These are phyloP conservation scores for Oscheius sp. DNA, from an alignment of 2,888 invertebrate species.

Conservation along the genomic window DNA sequence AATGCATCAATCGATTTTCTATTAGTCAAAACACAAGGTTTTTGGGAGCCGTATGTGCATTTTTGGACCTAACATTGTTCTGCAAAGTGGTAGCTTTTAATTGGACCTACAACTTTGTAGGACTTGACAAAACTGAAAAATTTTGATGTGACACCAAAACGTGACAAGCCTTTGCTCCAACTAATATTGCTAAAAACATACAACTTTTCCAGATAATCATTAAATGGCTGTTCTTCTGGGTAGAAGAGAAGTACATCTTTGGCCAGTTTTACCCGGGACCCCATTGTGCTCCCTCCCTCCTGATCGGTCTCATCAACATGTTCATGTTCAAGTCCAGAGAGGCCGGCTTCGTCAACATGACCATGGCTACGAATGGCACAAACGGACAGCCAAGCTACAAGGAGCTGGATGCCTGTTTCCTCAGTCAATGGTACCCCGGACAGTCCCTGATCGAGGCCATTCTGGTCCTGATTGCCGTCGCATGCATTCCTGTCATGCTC, in stretches of 20 bases:
- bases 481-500: constrained; percentile 73
- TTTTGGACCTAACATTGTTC: too few relatives aligned
- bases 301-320: constrained; percentile 73
- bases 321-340: constrained; percentile 72
- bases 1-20: too few relatives aligned
- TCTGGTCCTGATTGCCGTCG: constrained; percentile 74
- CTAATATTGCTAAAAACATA: not conserved
- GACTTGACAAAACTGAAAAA: too few relatives aligned
- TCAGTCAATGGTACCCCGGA: constrained; percentile 74
- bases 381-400: constrained; percentile 24
- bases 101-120: too few relatives aligned
- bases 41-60: too few relatives aligned
- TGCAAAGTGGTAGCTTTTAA: too few relatives aligned
- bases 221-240: constrained; percentile 76
- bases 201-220: constrained; percentile 51
- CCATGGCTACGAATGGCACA: constrained; percentile 2
- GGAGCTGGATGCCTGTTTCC: constrained; percentile 51
- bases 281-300: constrained; percentile 72
- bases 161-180: too few relatives aligned
- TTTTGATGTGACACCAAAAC: too few relatives aligned
- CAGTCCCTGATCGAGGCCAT: constrained; percentile 73
- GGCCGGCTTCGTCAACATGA: constrained; percentile 56
- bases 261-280: constrained; percentile 69
- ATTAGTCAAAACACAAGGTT: too few relatives aligned
- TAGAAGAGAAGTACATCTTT: constrained; percentile 57